Base-by-base conservation (phyloP, 1,140 invertebrate genomes). In the Drosophila nigromelanica region DNA sequence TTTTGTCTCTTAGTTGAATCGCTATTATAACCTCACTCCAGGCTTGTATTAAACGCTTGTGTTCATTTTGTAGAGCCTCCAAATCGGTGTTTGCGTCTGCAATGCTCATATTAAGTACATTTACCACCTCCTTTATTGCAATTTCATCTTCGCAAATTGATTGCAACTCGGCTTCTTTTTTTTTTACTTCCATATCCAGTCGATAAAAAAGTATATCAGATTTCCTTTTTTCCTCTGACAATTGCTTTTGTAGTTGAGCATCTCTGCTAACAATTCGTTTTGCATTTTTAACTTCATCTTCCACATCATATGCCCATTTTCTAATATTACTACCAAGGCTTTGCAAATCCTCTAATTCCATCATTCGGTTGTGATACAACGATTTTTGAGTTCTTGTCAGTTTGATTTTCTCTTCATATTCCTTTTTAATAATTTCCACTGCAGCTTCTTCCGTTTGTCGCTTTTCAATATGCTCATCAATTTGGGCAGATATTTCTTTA, bases 21-120 rank as follows among this genome's bases (percentile, higher is more conserved):
- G 94, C 94, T 5, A 94, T 92, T 18, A 97, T 93, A 15, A 96
- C 94, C 7, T 94, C 94, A 81, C 95, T 95, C 95, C 96, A 97
- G 8, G 95, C 93, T 78, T 94, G 94, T 40, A 95, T 92, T 3
- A 96, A 92, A 14, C 94, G 93, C 35, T 94, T 93, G 68, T 96
- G 94, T 70, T 96, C 95, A 37, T 94, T 92, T 77, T 95, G 94
- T 21, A 96, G 80, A 14, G 94, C 94, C 83, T 96, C 95, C 21
- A 97, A 91, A 86, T 96, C 95, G 5, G 94, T 94, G 70, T 94
- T 95, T 5, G 94, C 94, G 66, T 95, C 93, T 3, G 94, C 93
- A 40, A 94, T 92, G 42, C 92, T 92, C 78, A 92, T 92, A 69
- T 91, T 90, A 24, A 93, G 77, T 2, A 91, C 83, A 50, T 90